Evolutionary conservation across 2,113 vertebrate genomes (phyloP).

Genomic region (Lepidothrix coronata): DNA sequence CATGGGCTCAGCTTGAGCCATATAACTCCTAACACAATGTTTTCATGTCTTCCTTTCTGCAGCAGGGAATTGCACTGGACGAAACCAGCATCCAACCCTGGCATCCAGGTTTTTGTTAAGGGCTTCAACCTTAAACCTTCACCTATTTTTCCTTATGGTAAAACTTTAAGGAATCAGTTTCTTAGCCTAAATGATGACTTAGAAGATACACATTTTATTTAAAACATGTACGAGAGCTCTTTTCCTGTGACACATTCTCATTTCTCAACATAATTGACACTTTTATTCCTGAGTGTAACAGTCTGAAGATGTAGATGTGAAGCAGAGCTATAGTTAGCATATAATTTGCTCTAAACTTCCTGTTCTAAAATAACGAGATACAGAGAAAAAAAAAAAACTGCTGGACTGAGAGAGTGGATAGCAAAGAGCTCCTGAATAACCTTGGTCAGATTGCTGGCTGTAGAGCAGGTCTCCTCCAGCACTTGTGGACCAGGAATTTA

Average conservation of each 20-base stretch:
- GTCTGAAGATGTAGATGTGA: not conserved
- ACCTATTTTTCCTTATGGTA: not conserved
- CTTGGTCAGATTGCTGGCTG: not conserved
- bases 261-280: conserved; percentile 54
- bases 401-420: not conserved
- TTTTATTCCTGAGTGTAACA: not conserved
- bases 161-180: not conserved
- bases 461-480: not conserved
- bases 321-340: conserved; percentile 44
- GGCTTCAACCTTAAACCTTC: not conserved
- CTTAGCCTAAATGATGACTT: conserved; percentile 14
- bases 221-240: not conserved
- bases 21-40: fast-evolving
- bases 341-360: conserved; percentile 7
- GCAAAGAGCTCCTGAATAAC: not conserved
- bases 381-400: not conserved
- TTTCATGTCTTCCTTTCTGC: not conserved
- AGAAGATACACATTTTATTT: not conserved
- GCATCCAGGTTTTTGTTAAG: not conserved
- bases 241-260: conserved; percentile 17
- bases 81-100: not conserved
- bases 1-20: not conserved
- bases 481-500: not conserved
- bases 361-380: conserved; percentile 1
- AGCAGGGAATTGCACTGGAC: not conserved